Conservation (phyloP, 2,797 vertebrate species). For the Phoebastria nigripes region DNA sequence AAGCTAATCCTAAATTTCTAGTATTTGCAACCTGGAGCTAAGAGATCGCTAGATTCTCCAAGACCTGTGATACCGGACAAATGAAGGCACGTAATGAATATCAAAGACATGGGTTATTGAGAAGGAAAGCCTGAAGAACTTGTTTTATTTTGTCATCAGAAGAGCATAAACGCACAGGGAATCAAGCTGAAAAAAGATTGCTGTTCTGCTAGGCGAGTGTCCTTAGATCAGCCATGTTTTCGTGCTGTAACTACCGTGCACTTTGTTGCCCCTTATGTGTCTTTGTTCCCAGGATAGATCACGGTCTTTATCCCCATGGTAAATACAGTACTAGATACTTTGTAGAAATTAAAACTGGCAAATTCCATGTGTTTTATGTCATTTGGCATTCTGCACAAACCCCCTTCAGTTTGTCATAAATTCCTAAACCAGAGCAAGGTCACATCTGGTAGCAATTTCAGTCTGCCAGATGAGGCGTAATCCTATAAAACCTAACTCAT, state of each 20-base stretch:
- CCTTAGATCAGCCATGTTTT: not conserved
- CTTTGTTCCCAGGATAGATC: not conserved
- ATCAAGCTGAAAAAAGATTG: not conserved
- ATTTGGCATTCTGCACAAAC: slow-evolving; percentile 4
- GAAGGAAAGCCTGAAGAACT: not conserved
- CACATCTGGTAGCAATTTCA: slow-evolving; percentile 62
- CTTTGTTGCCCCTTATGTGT: not conserved
- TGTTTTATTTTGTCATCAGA: not conserved
- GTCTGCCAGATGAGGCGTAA: slow-evolving; percentile 40
- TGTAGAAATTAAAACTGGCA: not conserved
- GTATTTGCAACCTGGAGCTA: not conserved
- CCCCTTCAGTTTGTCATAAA: slow-evolving; percentile 26
- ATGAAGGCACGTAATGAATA: not conserved
- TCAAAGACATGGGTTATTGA: not conserved
- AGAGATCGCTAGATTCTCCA: rapidly evolving
- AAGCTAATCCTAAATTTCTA: not conserved
- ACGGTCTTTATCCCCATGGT: not conserved
- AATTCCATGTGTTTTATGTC: slow-evolving; percentile 54
- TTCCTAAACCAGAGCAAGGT: slow-evolving; percentile 36
- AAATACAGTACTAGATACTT: not conserved
- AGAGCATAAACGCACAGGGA: not conserved
- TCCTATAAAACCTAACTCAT: slow-evolving; percentile 1
- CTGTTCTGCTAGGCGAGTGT: not conserved
- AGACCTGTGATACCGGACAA: not conserved
- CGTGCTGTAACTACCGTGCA: not conserved